Evolutionary conservation across 1,140 invertebrate species (phyloP).

Genomic region (Tribolium madens): DNA sequence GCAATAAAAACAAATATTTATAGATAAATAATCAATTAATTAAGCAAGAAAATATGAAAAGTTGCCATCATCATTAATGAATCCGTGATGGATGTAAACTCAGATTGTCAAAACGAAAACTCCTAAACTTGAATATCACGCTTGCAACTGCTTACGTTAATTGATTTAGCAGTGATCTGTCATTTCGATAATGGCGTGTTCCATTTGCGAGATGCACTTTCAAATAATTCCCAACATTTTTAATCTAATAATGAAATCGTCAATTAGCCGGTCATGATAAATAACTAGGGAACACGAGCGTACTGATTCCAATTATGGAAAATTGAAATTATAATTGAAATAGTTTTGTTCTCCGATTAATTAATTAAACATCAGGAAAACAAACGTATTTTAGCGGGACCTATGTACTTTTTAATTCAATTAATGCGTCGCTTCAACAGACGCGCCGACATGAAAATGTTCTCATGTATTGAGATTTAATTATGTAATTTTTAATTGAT

Average conservation of each 20-base stretch:
- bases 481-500: constrained; percentile 32
- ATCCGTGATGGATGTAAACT: background rate
- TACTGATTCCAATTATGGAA: constrained; percentile 57
- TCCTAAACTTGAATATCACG: background rate
- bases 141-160: constrained; percentile 53
- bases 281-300: constrained; percentile 50
- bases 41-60: background rate
- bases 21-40: background rate
- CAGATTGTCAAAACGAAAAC: background rate
- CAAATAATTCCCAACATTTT: constrained; percentile 53
- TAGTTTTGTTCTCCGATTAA: constrained; percentile 50
- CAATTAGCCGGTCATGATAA: constrained; percentile 56
- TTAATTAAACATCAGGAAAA: constrained; percentile 53
- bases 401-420: constrained; percentile 51
- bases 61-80: background rate
- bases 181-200: constrained; percentile 56
- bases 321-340: constrained; percentile 56
- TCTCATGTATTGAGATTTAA: constrained; percentile 29
- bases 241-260: constrained; percentile 59
- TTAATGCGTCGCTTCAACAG: constrained; percentile 46
- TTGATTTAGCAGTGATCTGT: constrained; percentile 56
- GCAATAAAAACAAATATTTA: no score
- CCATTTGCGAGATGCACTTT: constrained; percentile 58
- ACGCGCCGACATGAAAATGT: constrained; percentile 21
- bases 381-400: constrained; percentile 41